Conservation (phyloP, 2,888 invertebrate species). For the Mesorhabditis belari region DNA sequence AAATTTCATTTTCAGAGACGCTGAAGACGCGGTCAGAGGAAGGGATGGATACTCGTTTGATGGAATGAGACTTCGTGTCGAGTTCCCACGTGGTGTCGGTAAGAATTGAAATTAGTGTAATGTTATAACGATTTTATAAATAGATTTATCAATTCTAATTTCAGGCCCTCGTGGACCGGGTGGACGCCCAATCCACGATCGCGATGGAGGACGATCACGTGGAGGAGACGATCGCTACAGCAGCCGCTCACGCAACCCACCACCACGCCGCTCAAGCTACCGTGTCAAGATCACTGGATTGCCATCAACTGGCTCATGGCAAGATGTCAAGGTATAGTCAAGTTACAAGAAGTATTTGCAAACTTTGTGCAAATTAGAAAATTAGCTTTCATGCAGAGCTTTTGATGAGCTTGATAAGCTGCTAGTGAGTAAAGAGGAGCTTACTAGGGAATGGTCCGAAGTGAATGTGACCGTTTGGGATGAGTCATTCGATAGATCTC, state of each 20-base stretch:
- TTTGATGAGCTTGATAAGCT: too few relatives aligned
- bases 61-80: conserved; percentile 90
- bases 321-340: conserved; percentile 81
- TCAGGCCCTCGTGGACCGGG: conserved; percentile 51
- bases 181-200: conserved; percentile 47
- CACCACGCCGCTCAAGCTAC: conserved; percentile 72
- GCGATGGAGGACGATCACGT: conserved; percentile 61
- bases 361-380: too few relatives aligned
- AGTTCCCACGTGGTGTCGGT: conserved; percentile 80
- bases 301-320: conserved; percentile 83
- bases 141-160: too few relatives aligned
- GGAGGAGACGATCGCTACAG: conserved; percentile 64
- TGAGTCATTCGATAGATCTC: too few relatives aligned
- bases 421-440: too few relatives aligned
- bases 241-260: conserved; percentile 50
- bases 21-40: conserved; percentile 47
- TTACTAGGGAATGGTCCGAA: too few relatives aligned
- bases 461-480: too few relatives aligned
- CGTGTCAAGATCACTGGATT: conserved; percentile 79
- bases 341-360: too few relatives aligned
- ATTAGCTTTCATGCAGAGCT: too few relatives aligned
- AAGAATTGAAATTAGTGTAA: too few relatives aligned
- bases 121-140: too few relatives aligned
- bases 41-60: conserved; percentile 98
- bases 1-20: conserved; percentile 33